phyloP scores from a whole-genome alignment of 2,113 vertebrate genomes.

The Aegotheles bennettii region DNA sequence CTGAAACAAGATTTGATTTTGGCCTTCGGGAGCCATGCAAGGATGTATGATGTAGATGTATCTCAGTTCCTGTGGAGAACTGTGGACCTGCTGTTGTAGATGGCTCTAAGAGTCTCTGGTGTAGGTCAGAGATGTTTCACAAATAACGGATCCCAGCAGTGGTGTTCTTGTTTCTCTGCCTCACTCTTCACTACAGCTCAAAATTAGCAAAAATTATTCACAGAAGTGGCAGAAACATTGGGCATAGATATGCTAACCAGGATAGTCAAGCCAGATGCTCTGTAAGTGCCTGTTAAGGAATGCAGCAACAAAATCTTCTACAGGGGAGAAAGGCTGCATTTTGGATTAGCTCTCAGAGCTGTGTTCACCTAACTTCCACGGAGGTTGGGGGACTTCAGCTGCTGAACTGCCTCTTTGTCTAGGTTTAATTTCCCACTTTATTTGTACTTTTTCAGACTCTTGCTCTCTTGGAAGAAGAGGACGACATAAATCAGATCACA shows the following conservation, averaged over 20 bases:
- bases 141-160: background rate
- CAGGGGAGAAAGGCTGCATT: background rate
- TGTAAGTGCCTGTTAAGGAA: background rate
- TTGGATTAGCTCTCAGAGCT: background rate
- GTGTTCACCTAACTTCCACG: background rate
- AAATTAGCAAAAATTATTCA: background rate
- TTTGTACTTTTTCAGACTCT: slow-evolving; percentile 81
- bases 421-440: background rate
- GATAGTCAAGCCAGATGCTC: background rate
- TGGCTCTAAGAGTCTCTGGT: background rate
- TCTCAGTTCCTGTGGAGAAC: background rate
- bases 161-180: background rate
- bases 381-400: background rate
- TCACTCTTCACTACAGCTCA: background rate
- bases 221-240: background rate
- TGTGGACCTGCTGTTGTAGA: background rate
- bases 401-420: background rate
- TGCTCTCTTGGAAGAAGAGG: slow-evolving; percentile 95
- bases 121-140: background rate
- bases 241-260: background rate
- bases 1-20: background rate
- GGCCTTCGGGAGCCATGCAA: background rate
- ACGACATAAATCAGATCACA: slow-evolving; percentile 99
- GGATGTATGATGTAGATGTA: background rate
- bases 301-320: background rate